phyloP scores from a whole-genome alignment of 2,888 invertebrate species.

The Latrodectus hesperus region DNA sequence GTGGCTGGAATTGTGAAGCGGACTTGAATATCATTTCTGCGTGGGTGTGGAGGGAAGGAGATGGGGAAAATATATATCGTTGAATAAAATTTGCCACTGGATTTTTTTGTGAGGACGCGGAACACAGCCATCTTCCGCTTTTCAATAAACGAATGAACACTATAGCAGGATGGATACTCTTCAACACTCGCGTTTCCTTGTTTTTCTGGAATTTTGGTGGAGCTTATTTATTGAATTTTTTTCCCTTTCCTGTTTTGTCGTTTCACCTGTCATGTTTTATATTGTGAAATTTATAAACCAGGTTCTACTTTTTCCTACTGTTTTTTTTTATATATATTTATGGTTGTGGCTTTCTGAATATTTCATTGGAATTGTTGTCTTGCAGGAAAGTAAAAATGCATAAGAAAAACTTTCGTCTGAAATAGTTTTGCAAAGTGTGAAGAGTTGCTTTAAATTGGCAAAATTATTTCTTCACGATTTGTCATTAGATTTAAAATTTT shows the following conservation, averaged over 20 bases:
- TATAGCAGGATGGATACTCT: neutral
- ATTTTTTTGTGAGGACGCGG: slow-evolving; percentile 8
- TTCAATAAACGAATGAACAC: slow-evolving; percentile 33
- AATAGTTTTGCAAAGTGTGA: no score
- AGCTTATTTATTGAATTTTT: neutral
- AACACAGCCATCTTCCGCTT: neutral
- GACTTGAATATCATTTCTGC: neutral
- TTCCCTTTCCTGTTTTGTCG: neutral
- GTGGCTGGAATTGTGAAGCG: slow-evolving; percentile 28
- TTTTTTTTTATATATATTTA: no score
- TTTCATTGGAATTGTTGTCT: no score
- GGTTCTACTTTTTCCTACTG: no score
- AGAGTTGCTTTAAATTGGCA: no score
- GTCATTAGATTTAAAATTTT: no score
- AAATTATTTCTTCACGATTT: no score
- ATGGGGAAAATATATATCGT: slow-evolving; percentile 30
- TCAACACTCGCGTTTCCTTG: neutral
- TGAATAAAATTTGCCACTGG: slow-evolving; percentile 52
- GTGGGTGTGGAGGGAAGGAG: neutral
- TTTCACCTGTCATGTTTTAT: slow-evolving; percentile 2
- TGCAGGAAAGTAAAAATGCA: no score
- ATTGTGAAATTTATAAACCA: neutral
- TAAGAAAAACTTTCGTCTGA: no score
- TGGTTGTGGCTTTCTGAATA: no score
- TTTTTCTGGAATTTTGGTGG: neutral